These are phyloP conservation scores for Gouania willdenowi DNA, from an alignment of 2,797 vertebrate species.

Conservation along the genomic window DNA sequence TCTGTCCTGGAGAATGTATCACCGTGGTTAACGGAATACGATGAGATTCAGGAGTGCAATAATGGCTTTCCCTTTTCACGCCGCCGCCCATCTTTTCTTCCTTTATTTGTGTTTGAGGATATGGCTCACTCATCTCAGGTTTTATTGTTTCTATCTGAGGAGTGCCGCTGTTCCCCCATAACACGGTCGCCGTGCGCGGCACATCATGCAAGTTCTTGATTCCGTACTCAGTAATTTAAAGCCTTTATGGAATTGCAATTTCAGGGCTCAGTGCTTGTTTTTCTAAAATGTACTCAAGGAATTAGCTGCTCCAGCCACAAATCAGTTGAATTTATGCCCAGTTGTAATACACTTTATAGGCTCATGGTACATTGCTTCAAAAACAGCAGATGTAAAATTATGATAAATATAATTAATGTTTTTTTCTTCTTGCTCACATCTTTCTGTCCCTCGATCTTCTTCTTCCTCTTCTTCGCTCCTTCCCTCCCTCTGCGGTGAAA, in stretches of 20 bases:
- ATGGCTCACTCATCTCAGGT: constrained; percentile 93
- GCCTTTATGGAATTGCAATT: constrained; percentile 99
- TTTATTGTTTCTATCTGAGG: constrained; percentile 97
- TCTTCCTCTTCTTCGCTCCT: constrained; percentile 53
- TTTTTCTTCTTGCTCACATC: constrained; percentile 74
- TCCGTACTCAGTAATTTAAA: constrained; percentile 99
- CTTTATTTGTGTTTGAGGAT: constrained; percentile 97
- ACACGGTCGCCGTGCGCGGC: constrained; percentile 86
- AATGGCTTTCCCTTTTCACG: constrained; percentile 34
- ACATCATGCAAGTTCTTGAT: constrained; percentile 97
- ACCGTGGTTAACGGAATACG: constrained; percentile 59
- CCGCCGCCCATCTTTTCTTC: constrained; percentile 72
- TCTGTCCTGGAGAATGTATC: constrained; percentile 49
- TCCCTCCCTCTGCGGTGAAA: constrained; percentile 83
- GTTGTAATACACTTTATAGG: constrained; percentile 99
- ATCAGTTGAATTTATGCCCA: constrained; percentile 99
- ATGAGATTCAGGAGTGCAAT: constrained; percentile 58
- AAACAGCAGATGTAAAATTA: constrained; percentile 99
- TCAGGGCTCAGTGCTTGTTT: constrained; percentile 99
- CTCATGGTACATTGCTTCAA: constrained; percentile 99
- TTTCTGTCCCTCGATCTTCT: constrained; percentile 65
- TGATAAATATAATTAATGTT: constrained; percentile 99
- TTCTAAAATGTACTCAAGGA: constrained; percentile 99
- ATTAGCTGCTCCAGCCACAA: constrained; percentile 99
- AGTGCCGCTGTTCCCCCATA: constrained; percentile 82